These are phyloP conservation scores for Cataglyphis rosenhaueri DNA, from an alignment of 2,888 invertebrate genomes.

Conservation along the genomic window DNA sequence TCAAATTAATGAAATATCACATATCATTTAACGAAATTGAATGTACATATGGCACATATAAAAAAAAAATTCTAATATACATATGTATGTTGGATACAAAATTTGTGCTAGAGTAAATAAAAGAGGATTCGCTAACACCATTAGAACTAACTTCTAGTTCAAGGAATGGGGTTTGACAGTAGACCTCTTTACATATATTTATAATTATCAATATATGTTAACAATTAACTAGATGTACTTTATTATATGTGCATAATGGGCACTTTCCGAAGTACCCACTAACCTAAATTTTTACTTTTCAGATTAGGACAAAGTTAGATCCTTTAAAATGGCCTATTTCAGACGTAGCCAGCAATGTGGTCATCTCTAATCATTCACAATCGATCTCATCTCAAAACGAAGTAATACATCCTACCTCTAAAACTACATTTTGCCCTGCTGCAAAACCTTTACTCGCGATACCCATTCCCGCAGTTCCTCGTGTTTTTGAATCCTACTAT, in stretches of 20 bases:
- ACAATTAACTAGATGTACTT: too few species aligned
- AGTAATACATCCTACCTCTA: constrained; percentile 64
- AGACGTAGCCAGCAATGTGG: constrained; percentile 85
- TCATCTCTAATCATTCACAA: constrained; percentile 75
- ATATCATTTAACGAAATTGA: not conserved
- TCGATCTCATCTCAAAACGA: constrained; percentile 79
- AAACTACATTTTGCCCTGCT: constrained; percentile 86
- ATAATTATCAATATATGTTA: not conserved
- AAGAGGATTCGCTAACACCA: constrained; percentile 83
- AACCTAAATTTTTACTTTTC: constrained; percentile 66
- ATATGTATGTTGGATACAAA: constrained; percentile 53
- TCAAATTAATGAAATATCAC: not conserved
- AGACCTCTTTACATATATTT: constrained; percentile 77
- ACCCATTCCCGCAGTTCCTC: constrained; percentile 91
- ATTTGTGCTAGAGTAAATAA: constrained; percentile 78
- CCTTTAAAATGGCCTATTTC: constrained; percentile 96
- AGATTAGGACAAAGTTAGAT: constrained; percentile 93
- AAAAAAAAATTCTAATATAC: constrained; percentile 47
- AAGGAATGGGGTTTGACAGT: constrained; percentile 83
- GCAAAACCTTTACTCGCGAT: constrained; percentile 89
- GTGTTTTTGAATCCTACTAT: constrained; percentile 86
- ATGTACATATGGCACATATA: constrained; percentile 64
- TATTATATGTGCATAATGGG: not conserved
- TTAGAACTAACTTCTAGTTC: constrained; percentile 74
- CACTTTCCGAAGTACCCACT: not conserved